Evolutionary conservation across 2,113 vertebrate genomes (phyloP).

Genomic region (Oncorhynchus mykiss): DNA sequence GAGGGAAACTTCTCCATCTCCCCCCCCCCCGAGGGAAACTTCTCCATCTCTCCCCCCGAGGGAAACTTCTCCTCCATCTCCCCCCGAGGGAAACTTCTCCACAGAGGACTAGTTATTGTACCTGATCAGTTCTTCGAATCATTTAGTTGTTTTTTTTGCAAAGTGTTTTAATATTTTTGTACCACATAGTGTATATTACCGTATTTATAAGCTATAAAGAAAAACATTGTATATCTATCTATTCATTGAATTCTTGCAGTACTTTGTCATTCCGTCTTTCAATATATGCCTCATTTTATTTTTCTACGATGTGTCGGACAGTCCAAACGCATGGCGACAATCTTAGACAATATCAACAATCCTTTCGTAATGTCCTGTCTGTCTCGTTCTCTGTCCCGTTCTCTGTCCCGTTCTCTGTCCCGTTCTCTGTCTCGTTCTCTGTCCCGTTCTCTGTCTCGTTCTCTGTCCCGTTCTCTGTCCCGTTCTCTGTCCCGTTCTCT

Average conservation of each 20-base stretch:
- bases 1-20: too few relatives aligned
- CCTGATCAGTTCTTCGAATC: conserved; percentile 75
- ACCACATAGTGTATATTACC: conserved; percentile 84
- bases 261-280: conserved; percentile 74
- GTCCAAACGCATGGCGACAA: conserved; percentile 71
- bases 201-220: conserved; percentile 92
- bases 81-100: background rate
- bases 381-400: too few relatives aligned
- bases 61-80: too few relatives aligned
- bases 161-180: conserved; percentile 86
- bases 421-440: too few relatives aligned
- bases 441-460: too few relatives aligned
- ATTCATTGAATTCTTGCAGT: conserved; percentile 84
- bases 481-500: too few relatives aligned
- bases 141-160: conserved; percentile 59
- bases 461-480: too few relatives aligned
- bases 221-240: conserved; percentile 86
- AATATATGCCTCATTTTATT: conserved; percentile 81
- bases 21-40: too few relatives aligned
- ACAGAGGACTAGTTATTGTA: conserved; percentile 71
- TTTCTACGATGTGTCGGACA: conserved; percentile 74
- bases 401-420: too few relatives aligned
- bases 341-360: conserved; percentile 48
- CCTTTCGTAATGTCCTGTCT: background rate
- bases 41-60: too few relatives aligned